These are phyloP conservation scores for Brienomyrus brachyistius DNA, from an alignment of 2,113 vertebrate species.

Conservation along the genomic window DNA sequence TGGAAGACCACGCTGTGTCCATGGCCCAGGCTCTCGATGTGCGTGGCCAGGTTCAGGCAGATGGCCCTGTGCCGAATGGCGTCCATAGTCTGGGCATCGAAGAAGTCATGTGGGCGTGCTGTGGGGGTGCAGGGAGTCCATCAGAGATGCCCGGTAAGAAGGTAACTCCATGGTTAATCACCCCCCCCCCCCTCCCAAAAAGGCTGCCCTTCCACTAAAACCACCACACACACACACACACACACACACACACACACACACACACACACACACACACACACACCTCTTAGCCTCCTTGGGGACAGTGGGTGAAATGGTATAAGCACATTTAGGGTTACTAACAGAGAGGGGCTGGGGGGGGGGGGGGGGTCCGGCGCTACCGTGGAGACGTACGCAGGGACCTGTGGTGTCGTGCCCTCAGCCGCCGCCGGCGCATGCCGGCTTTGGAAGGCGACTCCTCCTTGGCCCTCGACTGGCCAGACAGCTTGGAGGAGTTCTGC, in stretches of 20 bases:
- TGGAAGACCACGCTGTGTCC: conserved; percentile 98
- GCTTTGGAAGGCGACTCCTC: conserved; percentile 97
- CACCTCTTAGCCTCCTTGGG: not conserved
- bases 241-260: no score
- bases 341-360: not conserved
- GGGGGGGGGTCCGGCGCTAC: not conserved
- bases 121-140: conserved; percentile 24
- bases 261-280: not conserved
- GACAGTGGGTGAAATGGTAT: not conserved
- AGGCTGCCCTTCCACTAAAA: not conserved
- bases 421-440: conserved; percentile 81
- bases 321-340: not conserved
- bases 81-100: conserved; percentile 96
- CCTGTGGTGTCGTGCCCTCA: conserved; percentile 85
- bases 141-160: not conserved
- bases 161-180: not conserved
- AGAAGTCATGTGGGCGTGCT: conserved; percentile 96
- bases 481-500: conserved; percentile 88
- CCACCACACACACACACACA: not conserved
- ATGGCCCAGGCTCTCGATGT: conserved; percentile 93
- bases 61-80: conserved; percentile 92
- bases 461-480: conserved; percentile 84
- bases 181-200: not conserved
- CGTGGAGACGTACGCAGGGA: conserved; percentile 76
- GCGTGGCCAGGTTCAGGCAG: conserved; percentile 93